Base-by-base conservation (phyloP, 2,888 invertebrate genomes). In the Acanthacorydalis orientalis region DNA sequence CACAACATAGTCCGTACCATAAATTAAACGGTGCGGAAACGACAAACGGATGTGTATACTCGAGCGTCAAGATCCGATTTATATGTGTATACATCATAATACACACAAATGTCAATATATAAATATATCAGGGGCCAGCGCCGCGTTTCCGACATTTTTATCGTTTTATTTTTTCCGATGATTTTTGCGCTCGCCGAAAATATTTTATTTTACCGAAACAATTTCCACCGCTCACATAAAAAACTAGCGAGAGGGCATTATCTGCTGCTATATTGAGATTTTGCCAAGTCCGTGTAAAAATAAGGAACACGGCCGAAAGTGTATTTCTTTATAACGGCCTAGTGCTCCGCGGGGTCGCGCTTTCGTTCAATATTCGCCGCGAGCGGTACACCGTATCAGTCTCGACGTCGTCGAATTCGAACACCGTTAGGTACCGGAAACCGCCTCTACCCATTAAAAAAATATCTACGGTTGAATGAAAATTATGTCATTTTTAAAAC, bases 21-120 rank as follows among this genome's bases (percentile, higher is more conserved):
- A 53, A 53, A 54, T 52, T 52, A 52, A 51, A 34, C 45, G 41
- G 49, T 52, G 51, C 51, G 53, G 53, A 54, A 53, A 53, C 49
- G 50, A 48, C 31, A 32, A 45, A 44, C 46, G 50, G 53, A 53
- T 50, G 52, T 51, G 53, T 53, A 43, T 16, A 39, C 39, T 39
- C 39, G 23, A 23, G 23, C 23, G 23, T 23, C 23, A 23, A 23
- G 23, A 23, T 23, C 23, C 23, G 23, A 23, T 23, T 23, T 23
- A 23, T 23, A 23, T 23, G 23, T 23, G 23, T 23, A 23, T 23
- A 23, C 23, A 23, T 23, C 23, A 23, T 23, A 23, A 23, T 39
- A 16, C 39, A 39, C 39, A 15, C 14, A 16, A 14, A 39, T 15
- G 39, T 15, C 31, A 31, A 12, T 39, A 34, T 46, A 40, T 39